Conservation (phyloP, 2,113 vertebrate species). For the Thunnus thynnus region DNA sequence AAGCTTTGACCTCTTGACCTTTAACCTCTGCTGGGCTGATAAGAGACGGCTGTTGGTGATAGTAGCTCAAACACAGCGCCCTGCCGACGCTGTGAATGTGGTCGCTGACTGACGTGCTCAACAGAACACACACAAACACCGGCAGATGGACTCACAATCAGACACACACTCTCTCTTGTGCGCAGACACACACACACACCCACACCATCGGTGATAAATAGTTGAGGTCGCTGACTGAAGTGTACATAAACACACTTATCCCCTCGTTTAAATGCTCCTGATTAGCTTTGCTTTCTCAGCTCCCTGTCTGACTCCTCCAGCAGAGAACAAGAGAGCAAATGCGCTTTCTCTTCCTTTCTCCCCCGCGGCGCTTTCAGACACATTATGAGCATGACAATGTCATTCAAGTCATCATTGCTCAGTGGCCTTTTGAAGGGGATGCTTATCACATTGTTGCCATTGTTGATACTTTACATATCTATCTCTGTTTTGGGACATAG, state of each 20-base stretch:
- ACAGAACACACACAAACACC: neutral
- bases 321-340: conserved; percentile 15
- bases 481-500: no score
- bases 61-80: conserved; percentile 31
- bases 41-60: conserved; percentile 57
- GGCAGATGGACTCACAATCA: neutral
- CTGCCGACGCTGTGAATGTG: conserved; percentile 21
- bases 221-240: conserved; percentile 50
- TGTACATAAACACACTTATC: conserved; percentile 58
- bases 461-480: no score
- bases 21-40: conserved; percentile 54
- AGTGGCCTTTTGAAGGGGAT: neutral
- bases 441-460: neutral
- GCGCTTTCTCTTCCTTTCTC: neutral
- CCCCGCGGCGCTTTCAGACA: conserved; percentile 14
- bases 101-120: conserved; percentile 24
- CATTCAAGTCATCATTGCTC: neutral
- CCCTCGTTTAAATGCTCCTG: conserved; percentile 40
- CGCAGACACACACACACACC: conserved; percentile 25
- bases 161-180: neutral
- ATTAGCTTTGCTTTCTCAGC: conserved; percentile 38
- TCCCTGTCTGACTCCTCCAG: conserved; percentile 41
- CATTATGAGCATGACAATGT: conserved; percentile 13
- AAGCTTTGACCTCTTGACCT: conserved; percentile 59
- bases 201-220: conserved; percentile 19